Evolutionary conservation across 2,888 invertebrate genomes (phyloP), one percentile per base, ranked within the genome.

Genomic region (Rhaphigaster nebulosa): DNA sequence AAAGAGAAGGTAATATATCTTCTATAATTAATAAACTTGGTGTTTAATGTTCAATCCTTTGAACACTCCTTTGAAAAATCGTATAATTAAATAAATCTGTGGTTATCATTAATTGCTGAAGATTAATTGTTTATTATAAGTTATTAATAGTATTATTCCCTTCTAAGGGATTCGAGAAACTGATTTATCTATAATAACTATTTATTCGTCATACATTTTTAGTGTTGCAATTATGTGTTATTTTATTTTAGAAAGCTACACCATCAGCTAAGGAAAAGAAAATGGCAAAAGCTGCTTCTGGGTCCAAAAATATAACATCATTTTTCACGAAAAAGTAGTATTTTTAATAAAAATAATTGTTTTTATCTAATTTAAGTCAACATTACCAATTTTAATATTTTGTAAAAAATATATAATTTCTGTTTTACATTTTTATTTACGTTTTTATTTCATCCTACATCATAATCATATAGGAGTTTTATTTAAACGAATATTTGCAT

Each of bases 251-350:
- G 91, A 91, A 95, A 93, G 93, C 93, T 54, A 95, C 95, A 93
- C 94, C 95, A 92, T 95, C 96, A 84, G 95, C 96, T 18, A 97
- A 97, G 94, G 97, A 97, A 93, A 96, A 97, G 92, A 95, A 96
- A 0, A 94, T 96, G 92, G 95, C 96, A 93, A 97, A 97, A 93
- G 96, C 97, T 90, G 97, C 97, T 54, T 95, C 95, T 93, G 97
- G 97, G 89, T 96, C 96, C 52, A 97, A 97, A 94, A 96, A 95
- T 93, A 97, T 97, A 93, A 95, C 96, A 90, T 96, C 96, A 56
- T 97, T 97, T 94, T 97, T 97, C 93, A 95, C 95, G 92, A 97
- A 96, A 93, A 96, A 95, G 80, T 90, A 84, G 38, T 76, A 38
- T 76, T 76, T 38, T 38, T 38, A 38, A 34, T 38, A 13, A 29